These are phyloP conservation scores for Pyrgus malvae DNA, from an alignment of 2,888 invertebrate species.

Conservation along the genomic window DNA sequence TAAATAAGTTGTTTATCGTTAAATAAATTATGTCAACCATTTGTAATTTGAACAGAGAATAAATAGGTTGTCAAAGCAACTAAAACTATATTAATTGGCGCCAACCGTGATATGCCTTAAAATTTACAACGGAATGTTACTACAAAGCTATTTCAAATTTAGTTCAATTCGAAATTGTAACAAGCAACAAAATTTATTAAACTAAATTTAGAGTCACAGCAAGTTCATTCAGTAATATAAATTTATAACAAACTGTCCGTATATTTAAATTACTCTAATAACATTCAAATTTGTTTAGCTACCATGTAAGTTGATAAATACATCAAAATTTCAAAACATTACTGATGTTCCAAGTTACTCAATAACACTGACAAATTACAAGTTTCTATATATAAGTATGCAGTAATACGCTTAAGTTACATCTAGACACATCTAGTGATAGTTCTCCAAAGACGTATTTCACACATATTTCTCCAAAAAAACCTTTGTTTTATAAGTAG, in stretches of 20 bases:
- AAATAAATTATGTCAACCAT: not conserved
- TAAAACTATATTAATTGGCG: conserved; percentile 55
- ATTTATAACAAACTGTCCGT: conserved; percentile 28
- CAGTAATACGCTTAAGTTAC: conserved; percentile 15
- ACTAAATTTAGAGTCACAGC: conserved; percentile 25
- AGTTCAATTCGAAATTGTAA: conserved; percentile 49
- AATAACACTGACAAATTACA: conserved; percentile 24
- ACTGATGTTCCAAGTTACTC: conserved; percentile 16
- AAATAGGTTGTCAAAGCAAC: conserved; percentile 50
- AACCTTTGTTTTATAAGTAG: conserved; percentile 5
- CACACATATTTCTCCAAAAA: conserved; percentile 8
- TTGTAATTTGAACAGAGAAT: conserved; percentile 51
- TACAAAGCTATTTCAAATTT: conserved; percentile 52
- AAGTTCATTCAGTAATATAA: conserved; percentile 17
- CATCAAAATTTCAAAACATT: conserved; percentile 11
- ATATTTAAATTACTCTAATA: conserved; percentile 33
- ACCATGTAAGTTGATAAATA: conserved; percentile 26
- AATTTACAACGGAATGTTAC: conserved; percentile 63
- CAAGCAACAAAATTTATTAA: conserved; percentile 43
- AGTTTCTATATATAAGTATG: conserved; percentile 13
- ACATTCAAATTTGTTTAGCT: conserved; percentile 26
- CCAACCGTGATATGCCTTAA: conserved; percentile 67
- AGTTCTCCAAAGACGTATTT: conserved; percentile 17
- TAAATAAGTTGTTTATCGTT: not conserved
- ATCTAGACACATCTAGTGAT: conserved; percentile 15